A percentile compares a stretch with the other conserved stretches of the same genome.
phyloP scores from a whole-genome alignment of 2,797 vertebrate genomes.

The Lerista edwardsae region DNA sequence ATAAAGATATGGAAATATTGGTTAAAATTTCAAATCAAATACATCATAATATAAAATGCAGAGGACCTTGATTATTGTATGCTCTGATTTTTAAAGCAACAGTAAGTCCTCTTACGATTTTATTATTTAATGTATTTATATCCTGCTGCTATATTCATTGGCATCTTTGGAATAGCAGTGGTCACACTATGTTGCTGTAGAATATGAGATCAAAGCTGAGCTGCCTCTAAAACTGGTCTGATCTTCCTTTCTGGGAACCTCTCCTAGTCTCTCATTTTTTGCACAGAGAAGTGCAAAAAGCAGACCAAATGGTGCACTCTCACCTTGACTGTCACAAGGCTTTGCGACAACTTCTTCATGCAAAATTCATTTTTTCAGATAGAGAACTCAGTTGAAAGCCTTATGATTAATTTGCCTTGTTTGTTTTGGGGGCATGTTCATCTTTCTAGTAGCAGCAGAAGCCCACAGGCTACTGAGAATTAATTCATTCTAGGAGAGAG shows the following conservation, averaged over 20 bases:
- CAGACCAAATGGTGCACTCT: neutral
- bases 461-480: constrained; percentile 21
- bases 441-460: neutral
- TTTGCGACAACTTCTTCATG: neutral
- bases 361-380: neutral
- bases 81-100: too few relatives aligned
- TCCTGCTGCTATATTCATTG: too few relatives aligned
- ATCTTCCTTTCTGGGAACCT: too few relatives aligned
- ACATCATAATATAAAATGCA: too few relatives aligned
- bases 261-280: neutral
- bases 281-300: neutral
- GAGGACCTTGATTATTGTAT: too few relatives aligned
- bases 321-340: neutral
- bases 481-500: constrained; percentile 17
- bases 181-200: neutral
- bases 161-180: neutral
- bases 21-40: too few relatives aligned
- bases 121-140: too few relatives aligned
- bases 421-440: constrained; percentile 15
- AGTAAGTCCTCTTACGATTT: too few relatives aligned
- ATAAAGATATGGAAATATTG: too few relatives aligned
- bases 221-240: neutral
- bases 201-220: neutral
- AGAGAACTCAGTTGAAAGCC: neutral
- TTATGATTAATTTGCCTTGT: neutral